phyloP scores from a whole-genome alignment of 1,140 invertebrate species.

The Cataglyphis hispanica region DNA sequence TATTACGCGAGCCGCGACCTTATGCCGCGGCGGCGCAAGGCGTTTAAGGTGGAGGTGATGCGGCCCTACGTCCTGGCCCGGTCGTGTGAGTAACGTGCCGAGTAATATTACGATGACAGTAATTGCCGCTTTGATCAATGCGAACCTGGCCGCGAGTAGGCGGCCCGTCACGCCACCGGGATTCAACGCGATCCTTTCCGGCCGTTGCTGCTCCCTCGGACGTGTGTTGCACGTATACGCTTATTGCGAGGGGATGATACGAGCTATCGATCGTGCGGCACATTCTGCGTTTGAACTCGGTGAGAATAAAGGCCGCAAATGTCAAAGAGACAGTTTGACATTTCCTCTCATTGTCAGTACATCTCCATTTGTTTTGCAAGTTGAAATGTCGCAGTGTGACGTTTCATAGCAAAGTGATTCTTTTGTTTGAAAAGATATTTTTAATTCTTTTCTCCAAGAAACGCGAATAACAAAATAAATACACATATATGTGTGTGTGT shows the following conservation, averaged over 20 bases:
- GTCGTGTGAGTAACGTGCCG: conserved; percentile 80
- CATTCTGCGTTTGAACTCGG: conserved; percentile 25
- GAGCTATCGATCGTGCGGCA: conserved; percentile 40
- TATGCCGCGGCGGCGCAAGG: conserved; percentile 50
- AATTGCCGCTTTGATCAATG: conserved; percentile 86
- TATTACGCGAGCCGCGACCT: conserved; percentile 72
- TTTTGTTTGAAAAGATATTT: neutral
- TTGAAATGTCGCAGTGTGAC: neutral
- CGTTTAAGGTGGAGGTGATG: conserved; percentile 66
- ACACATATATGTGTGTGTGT: too few species aligned
- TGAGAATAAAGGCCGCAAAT: conserved; percentile 18
- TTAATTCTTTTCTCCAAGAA: neutral
- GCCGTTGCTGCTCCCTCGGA: conserved; percentile 33
- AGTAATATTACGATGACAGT: conserved; percentile 85
- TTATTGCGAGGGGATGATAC: conserved; percentile 57
- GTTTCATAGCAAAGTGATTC: neutral
- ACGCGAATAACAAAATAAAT: too few species aligned
- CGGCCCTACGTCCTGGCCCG: conserved; percentile 43
- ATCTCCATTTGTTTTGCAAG: neutral
- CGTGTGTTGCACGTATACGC: conserved; percentile 35
- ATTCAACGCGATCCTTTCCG: conserved; percentile 74
- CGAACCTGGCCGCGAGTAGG: conserved; percentile 78
- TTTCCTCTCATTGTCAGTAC: neutral
- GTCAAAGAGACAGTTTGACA: conserved; percentile 23
- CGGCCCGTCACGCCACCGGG: conserved; percentile 75